phyloP scores from a whole-genome alignment of 92 coral and sea anemone species.

The Zoanthus sociatus region DNA sequence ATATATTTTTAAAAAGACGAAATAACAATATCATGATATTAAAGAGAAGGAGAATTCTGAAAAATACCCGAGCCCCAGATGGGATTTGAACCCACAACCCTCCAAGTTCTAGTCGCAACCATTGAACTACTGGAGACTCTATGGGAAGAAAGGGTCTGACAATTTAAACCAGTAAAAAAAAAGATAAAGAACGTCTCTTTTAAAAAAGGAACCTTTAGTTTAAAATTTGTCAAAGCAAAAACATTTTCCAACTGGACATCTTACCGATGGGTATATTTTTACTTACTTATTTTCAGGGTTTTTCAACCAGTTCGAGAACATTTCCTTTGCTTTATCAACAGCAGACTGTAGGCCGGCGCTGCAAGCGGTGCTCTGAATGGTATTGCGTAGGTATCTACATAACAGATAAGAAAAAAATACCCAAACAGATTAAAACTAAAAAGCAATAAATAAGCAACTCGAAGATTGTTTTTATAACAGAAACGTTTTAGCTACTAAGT shows the following conservation, averaged over 20 bases:
- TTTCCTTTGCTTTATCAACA: constrained; percentile 54
- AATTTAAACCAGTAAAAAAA: too few relatives aligned
- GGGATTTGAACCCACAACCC: too few relatives aligned
- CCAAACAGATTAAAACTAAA: background rate
- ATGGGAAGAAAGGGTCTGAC: too few relatives aligned
- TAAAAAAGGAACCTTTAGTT: background rate
- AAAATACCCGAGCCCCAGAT: too few relatives aligned
- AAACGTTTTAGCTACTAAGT: too few relatives aligned
- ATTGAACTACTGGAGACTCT: too few relatives aligned
- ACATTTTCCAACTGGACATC: background rate
- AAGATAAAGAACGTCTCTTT: background rate
- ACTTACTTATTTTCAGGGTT: constrained; percentile 63
- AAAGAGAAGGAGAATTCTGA: too few relatives aligned
- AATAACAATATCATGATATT: too few relatives aligned
- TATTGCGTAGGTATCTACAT: constrained; percentile 71
- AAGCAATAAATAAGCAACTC: too few relatives aligned
- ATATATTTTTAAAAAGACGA: too few relatives aligned
- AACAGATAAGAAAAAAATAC: background rate
- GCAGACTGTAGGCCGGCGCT: constrained; percentile 72
- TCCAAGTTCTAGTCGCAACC: too few relatives aligned
- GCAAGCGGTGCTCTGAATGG: constrained; percentile 79
- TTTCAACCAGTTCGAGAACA: constrained; percentile 71
- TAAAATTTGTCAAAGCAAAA: background rate
- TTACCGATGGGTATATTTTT: background rate
- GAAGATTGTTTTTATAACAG: too few relatives aligned